Conservation (phyloP, 2,113 vertebrate species). For the Pan paniscus region DNA sequence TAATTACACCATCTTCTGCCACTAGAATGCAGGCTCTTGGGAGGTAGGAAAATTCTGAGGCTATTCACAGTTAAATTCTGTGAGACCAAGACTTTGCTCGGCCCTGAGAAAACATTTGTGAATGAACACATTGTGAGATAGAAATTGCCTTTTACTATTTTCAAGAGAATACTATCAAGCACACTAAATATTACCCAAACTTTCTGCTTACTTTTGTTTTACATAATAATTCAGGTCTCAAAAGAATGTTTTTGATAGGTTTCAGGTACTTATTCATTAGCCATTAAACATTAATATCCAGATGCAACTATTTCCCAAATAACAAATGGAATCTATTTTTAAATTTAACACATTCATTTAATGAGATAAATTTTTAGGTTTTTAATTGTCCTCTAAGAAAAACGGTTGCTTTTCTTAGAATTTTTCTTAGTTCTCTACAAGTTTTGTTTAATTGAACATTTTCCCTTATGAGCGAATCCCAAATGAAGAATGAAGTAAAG, state of each 20-base stretch:
- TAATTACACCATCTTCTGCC: background rate
- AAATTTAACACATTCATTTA: background rate
- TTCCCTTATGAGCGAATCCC: background rate
- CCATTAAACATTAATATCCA: background rate
- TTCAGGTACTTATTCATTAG: background rate
- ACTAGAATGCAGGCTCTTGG: background rate
- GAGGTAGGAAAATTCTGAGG: fast-evolving
- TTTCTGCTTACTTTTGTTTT: background rate
- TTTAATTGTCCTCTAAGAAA: background rate
- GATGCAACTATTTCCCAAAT: background rate
- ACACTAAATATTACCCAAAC: background rate
- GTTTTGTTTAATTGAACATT: background rate
- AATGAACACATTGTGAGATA: background rate
- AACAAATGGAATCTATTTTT: background rate
- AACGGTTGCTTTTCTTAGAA: background rate
- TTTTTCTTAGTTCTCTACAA: background rate
- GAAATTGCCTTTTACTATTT: background rate
- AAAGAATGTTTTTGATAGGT: background rate
- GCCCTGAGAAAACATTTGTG: background rate
- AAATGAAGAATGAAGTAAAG: background rate
- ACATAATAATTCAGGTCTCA: background rate
- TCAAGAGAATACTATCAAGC: background rate
- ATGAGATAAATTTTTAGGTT: background rate
- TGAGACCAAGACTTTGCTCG: background rate
- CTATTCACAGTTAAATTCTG: background rate